Evolutionary conservation across 2,797 vertebrate genomes (phyloP), one percentile per base, ranked within the genome.

Genomic region (Neostethus bicornis): DNA sequence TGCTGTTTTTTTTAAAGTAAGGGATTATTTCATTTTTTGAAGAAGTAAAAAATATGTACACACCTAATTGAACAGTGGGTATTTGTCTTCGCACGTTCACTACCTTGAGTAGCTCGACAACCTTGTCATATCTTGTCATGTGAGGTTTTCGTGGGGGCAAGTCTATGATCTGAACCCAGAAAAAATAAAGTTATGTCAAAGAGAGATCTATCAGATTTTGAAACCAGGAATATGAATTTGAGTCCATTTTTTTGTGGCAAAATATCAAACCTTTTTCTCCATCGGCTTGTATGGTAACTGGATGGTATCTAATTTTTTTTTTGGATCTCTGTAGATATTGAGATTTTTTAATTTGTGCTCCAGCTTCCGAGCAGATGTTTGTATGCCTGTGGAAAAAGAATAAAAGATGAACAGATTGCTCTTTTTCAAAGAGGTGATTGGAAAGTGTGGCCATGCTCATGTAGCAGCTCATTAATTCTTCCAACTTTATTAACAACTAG

Each of bases 341-440:
- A 92, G 91, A 65, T 90, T 91, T 61, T 86, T 93, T 47, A 95
- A 90, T 20, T 83, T 75, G 49, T 83, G 63, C 58, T 91, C 85
- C 75, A 95, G 84, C 9, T 89, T 92, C 70, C 75, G 87, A 10
- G 92, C 73, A 0, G 94, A 92, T 51, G 93, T 90, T 70, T 94
- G 94, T 61, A 95, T 94, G 79, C 94, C 95, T 96, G 79, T 29
- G 31, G 49, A 45, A 52, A 38, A 54, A 35, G 12, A 49, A 10
- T 67, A 34, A 61, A 14, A 70, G n/a, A 42, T 31, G 48, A 52
- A 5, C 42, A n/a, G n/a, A 41, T 51, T 12, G 49, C 43, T 41
- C 32, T 46, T 51, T n/a, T 54, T 28, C 53, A 50, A 38, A 16
- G 47, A 37, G 29, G 14, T 3, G 20, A 31, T 32, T 56, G 17